Percentiles rank a stretch among this genome's conserved stretches.
These are phyloP conservation scores for Lepas anatifera DNA, from an alignment of 2,888 invertebrate species.

Conservation along the genomic window DNA sequence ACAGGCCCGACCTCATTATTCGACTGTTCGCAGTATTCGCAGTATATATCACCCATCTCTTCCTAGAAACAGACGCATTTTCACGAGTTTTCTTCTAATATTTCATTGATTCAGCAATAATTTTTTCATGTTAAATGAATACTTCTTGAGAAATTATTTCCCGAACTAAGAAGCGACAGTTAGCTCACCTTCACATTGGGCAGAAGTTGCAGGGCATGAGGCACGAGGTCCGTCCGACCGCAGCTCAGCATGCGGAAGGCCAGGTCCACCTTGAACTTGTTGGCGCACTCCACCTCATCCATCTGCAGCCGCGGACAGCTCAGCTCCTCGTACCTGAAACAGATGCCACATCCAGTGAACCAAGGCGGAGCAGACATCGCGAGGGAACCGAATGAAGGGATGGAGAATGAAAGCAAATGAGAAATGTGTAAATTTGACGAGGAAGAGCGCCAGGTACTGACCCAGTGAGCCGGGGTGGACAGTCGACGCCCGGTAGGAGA, in stretches of 20 bases:
- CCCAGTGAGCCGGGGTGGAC: slow-evolving; percentile 66
- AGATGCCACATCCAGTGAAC: too few species aligned
- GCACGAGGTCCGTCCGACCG: slow-evolving; percentile 64
- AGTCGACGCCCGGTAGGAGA: slow-evolving; percentile 76
- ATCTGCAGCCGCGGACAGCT: slow-evolving; percentile 35
- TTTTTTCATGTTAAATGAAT: too few species aligned
- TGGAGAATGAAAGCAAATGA: not conserved
- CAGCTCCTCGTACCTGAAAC: slow-evolving; percentile 42
- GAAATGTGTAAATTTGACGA: too few species aligned
- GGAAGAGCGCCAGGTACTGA: slow-evolving; percentile 26
- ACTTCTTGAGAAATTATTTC: too few species aligned
- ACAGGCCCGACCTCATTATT: too few species aligned
- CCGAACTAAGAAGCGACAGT: too few species aligned
- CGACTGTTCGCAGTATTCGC: too few species aligned
- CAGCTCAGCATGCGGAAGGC: slow-evolving; percentile 68
- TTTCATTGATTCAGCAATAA: too few species aligned
- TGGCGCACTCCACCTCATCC: slow-evolving; percentile 45
- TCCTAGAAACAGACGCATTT: too few species aligned
- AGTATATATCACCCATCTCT: too few species aligned
- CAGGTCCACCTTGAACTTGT: slow-evolving; percentile 38
- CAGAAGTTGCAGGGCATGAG: slow-evolving; percentile 60
- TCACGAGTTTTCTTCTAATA: too few species aligned
- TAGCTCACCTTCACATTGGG: slow-evolving; percentile 47
- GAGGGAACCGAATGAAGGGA: not conserved
- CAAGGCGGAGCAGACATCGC: not conserved